Percentiles rank a stretch among this genome's conserved stretches.
Conservation (phyloP, 2,113 vertebrate genomes). For the Quiscalus mexicanus region DNA sequence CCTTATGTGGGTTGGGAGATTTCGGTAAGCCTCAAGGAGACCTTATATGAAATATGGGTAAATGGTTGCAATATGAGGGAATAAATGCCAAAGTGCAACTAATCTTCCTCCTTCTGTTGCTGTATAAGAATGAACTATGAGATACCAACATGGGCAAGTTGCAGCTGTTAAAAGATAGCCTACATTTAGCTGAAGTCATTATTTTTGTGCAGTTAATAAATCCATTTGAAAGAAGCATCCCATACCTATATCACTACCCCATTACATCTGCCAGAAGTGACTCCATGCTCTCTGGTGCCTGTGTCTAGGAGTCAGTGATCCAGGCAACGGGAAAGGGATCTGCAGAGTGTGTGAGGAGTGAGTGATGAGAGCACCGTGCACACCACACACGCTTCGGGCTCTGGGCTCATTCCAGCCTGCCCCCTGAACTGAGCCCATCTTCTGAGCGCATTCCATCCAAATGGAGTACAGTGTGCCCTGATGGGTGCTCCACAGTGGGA, state of each 20-base stretch:
- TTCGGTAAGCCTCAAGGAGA: not conserved
- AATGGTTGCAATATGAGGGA: not conserved
- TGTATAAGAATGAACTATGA: not conserved
- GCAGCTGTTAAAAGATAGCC: not conserved
- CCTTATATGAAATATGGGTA: not conserved
- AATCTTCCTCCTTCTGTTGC: not conserved
- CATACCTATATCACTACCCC: not conserved
- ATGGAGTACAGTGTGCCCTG: not conserved
- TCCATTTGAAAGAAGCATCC: not conserved
- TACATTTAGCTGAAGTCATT: not conserved
- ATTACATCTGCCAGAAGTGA: not conserved
- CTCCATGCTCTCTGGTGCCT: not conserved
- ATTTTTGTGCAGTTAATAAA: not conserved
- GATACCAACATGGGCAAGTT: not conserved
- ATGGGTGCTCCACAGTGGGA: not conserved
- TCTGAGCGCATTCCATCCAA: not conserved
- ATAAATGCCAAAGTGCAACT: not conserved
- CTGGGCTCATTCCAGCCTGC: not conserved
- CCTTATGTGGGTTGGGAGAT: not conserved
- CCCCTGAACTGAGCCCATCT: not conserved
- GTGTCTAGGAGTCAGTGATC: not conserved
- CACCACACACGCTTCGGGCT: not conserved
- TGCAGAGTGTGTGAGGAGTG: not conserved
- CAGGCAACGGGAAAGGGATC: not conserved
- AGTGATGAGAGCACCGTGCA: fast-evolving